Evolutionary conservation across 2,113 vertebrate genomes (phyloP).

Genomic region (Mastomys natalensis): DNA sequence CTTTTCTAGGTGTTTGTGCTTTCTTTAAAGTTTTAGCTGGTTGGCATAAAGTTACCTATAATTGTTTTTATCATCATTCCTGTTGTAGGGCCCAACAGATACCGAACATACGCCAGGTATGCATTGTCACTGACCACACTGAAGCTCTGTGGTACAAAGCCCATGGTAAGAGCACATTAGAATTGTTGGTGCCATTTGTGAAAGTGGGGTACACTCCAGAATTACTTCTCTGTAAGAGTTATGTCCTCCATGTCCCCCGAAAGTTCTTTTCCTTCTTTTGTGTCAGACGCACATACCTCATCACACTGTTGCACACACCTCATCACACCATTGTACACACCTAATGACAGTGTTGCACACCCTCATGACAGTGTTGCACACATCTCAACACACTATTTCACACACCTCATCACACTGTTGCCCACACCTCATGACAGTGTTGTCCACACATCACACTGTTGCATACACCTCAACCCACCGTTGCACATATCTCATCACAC

Average conservation of each 20-base stretch:
- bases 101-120: neutral
- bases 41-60: neutral
- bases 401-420: too few relatives aligned
- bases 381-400: too few relatives aligned
- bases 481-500: neutral
- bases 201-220: neutral
- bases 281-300: neutral
- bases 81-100: neutral
- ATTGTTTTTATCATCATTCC: neutral
- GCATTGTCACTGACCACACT: neutral
- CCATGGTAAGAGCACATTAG: neutral
- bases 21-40: constrained; percentile 18
- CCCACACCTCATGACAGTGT: too few relatives aligned
- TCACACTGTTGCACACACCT: too few relatives aligned
- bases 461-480: too few relatives aligned
- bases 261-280: neutral
- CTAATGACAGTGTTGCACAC: too few relatives aligned
- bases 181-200: neutral
- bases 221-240: neutral
- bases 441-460: too few relatives aligned
- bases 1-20: neutral
- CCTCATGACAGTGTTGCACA: too few relatives aligned
- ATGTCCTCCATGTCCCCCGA: neutral
- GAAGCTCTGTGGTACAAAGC: neutral
- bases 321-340: too few relatives aligned